Conservation (phyloP, 2,797 vertebrate species). For the Oreochromis grahami region DNA sequence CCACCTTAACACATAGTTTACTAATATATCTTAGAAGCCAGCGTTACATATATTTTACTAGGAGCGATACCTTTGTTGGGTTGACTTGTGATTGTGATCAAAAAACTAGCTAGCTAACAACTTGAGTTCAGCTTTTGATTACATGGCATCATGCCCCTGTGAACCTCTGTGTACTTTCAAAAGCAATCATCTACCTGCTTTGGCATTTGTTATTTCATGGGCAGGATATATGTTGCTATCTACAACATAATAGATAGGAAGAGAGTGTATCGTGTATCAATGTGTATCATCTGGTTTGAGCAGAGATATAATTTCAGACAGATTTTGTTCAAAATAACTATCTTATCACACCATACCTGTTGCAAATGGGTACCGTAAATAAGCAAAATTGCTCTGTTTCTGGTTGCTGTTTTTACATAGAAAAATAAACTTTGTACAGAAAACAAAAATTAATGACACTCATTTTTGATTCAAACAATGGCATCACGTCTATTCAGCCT, state of each 20-base stretch:
- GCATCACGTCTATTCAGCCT: not conserved
- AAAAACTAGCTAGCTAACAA: not conserved
- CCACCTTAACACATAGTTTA: not conserved
- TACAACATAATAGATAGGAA: not conserved
- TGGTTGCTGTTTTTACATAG: fast-evolving
- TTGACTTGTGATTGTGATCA: not conserved
- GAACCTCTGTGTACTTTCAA: not conserved
- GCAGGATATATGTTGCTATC: not conserved
- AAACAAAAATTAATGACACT: not conserved
- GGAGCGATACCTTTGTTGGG: not conserved
- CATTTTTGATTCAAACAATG: fast-evolving
- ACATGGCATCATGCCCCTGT: not conserved
- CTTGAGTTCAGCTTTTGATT: not conserved
- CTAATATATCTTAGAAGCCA: not conserved
- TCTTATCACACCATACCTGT: not conserved
- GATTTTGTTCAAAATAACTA: not conserved
- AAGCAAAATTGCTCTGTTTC: not conserved
- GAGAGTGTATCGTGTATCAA: not conserved
- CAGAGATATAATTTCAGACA: not conserved
- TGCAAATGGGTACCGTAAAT: not conserved
- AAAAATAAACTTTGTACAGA: not conserved
- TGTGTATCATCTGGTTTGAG: not conserved
- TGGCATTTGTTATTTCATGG: not conserved
- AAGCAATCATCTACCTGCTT: not conserved
- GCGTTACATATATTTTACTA: not conserved